Base-by-base conservation (phyloP, 2,797 vertebrate species). In the Diceros bicornis region DNA sequence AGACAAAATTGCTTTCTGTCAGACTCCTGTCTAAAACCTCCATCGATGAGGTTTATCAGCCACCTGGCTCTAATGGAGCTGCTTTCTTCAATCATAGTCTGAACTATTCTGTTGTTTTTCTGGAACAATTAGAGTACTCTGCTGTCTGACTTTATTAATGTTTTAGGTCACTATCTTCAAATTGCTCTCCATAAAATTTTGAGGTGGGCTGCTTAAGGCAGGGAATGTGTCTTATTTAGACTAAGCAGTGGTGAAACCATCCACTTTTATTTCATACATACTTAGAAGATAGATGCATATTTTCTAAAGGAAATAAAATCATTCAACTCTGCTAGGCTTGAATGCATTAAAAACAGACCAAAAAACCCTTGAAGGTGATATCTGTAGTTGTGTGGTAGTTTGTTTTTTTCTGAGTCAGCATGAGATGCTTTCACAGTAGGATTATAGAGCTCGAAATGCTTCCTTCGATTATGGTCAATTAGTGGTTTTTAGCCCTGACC, bases 1-100 rank as follows among this genome's bases (percentile, higher is more conserved):
- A 97, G 95, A 89, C 90, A 64, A 92, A 98, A 97, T 98, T 89
- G 79, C 94, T 96, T 97, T 96, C 96, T 97, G 82, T 98, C 98
- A 98, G 97, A 85, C 83, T 97, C 25, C 82, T 97, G 50, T 98
- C 97, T 98, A 94, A 98, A 97, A 86, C 72, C 59, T 95, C 91
- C 96, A 82, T 98, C 27, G 89, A 96, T 94, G 59, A 84, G 85
- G 81, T 96, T 98, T 97, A 97, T 98, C 96, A 97, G 74, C 95
- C 21, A 96, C 94, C 91, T 94, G 20, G 75, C 72, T 25, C 90
- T 98, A 97, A 97, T 96, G 97, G 83, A 95, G 81, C 47, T 98
- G 88, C 83, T 96, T 97, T 61, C 84, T 98, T 96, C 95, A n/a
- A 32, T 96, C 92, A 14, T 72, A 96, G 92, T 83, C 34, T 25